Conservation (phyloP, 2,113 vertebrate genomes). For the Oncorhynchus tshawytscha region DNA sequence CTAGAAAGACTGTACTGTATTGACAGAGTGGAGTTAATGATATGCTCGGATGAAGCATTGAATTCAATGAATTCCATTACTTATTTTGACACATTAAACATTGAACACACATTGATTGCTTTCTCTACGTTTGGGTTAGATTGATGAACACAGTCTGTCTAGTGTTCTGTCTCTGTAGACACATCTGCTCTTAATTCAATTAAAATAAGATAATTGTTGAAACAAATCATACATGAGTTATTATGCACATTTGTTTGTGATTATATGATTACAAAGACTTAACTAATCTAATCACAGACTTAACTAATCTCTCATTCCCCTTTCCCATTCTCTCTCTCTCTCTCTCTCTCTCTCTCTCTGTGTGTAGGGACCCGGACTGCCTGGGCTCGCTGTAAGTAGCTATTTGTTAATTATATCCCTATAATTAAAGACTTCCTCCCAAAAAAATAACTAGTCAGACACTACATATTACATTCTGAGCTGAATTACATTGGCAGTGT, state of each 20-base stretch:
- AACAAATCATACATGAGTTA: not conserved
- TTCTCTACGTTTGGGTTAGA: slow-evolving; percentile 6
- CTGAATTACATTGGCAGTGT: too few relatives aligned
- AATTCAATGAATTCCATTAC: slow-evolving; percentile 42
- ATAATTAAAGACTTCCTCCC: too few relatives aligned
- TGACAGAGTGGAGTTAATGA: slow-evolving; percentile 30
- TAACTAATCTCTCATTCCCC: not conserved
- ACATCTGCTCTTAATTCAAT: not conserved
- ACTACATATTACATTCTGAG: too few relatives aligned
- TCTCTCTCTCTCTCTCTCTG: slow-evolving; percentile 16
- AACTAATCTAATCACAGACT: not conserved
- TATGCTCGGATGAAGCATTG: slow-evolving; percentile 34
- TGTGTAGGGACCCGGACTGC: slow-evolving; percentile 82
- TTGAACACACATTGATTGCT: slow-evolving; percentile 42
- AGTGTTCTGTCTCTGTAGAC: not conserved
- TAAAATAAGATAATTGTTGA: not conserved
- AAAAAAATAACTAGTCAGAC: too few relatives aligned
- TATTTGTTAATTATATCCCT: not conserved
- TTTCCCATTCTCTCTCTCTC: not conserved
- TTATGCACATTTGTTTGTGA: not conserved
- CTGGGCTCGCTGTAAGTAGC: slow-evolving; percentile 88
- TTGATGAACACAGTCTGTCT: not conserved
- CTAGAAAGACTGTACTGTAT: not conserved
- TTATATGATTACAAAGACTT: not conserved
- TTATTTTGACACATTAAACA: slow-evolving; percentile 43